Evolutionary conservation across 1,140 invertebrate genomes (phyloP), one percentile per base, ranked within the genome.

Genomic region (Notospermus geniculatus): DNA sequence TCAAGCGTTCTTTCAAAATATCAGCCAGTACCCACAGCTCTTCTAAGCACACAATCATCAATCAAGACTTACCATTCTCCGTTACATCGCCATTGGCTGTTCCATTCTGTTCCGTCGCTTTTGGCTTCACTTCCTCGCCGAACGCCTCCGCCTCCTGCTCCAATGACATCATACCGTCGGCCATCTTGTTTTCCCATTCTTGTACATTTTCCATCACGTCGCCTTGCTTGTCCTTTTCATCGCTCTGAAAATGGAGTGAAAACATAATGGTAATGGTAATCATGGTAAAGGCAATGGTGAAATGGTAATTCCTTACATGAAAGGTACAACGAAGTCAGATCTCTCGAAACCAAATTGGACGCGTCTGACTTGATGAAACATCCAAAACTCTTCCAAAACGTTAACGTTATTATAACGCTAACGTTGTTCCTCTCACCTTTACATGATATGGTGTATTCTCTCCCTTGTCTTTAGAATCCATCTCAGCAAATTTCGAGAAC

Each of bases 401-500:
- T n/a, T n/a, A n/a, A n/a, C n/a, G n/a, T n/a, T n/a, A n/a, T n/a
- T n/a, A n/a, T n/a, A n/a, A n/a, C n/a, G n/a, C n/a, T n/a, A n/a
- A n/a, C n/a, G n/a, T n/a, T n/a, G n/a, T n/a, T n/a, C 25, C 13
- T 5, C 39, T 57, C 41, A 39, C 41, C 7, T 27, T n/a, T 22
- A 22, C 19, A 7, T 27, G 41, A n/a, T 46, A 56, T 62, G 60
- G 60, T 62, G 60, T 50, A 55, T 53, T 58, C 22, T 30, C 29
- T 54, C 32, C 27, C 63, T 62, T 65, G 65, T 80, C 77, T 65
- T 76, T 71, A 54, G 58, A 55, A 65, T 79, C 76, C 29, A 70
- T 66, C 60, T 74, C 70, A 13, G 80, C 72, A 68, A 84, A 77
- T 62, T 84, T 85, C 5, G 80, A 73, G 71, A 99, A 98, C 92